These are phyloP conservation scores for Strongylocentrotus purpuratus DNA, from an alignment of 35 echinoderm and acorn worm species.

Conservation along the genomic window DNA sequence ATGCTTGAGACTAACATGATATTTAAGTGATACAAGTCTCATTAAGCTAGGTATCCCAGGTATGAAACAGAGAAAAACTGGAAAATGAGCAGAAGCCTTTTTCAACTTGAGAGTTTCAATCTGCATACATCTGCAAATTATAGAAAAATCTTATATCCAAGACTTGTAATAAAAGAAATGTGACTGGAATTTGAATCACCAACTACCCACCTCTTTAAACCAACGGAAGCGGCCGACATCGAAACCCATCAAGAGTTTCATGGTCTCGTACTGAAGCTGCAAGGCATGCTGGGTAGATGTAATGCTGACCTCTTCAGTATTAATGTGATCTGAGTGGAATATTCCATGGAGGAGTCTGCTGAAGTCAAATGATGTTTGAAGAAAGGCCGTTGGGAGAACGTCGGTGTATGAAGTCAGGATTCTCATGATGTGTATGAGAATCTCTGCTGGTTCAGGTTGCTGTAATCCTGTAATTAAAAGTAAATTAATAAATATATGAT, in stretches of 20 bases:
- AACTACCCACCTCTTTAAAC: conserved; percentile 34
- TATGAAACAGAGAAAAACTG: no score
- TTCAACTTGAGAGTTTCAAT: no score
- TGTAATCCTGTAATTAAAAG: neutral
- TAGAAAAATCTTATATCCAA: no score
- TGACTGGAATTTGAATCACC: neutral
- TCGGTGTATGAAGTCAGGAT: neutral
- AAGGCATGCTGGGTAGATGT: neutral
- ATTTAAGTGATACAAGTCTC: no score
- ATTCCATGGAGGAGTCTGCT: conserved; percentile 37
- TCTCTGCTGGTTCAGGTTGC: neutral
- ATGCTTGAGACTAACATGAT: no score
- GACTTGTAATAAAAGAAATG: no score
- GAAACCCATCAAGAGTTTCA: conserved; percentile 39
- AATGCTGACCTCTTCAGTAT: neutral
- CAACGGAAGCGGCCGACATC: conserved; percentile 43
- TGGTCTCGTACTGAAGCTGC: conserved; percentile 38
- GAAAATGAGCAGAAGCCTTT: no score
- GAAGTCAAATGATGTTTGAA: conserved; percentile 44
- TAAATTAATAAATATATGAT: no score
- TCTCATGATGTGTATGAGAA: conserved; percentile 38
- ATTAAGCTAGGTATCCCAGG: no score
- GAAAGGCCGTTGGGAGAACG: neutral
- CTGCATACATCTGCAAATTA: no score
- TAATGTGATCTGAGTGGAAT: conserved; percentile 29